A percentile compares a stretch with the other conserved stretches of the same genome.
Evolutionary conservation across 2,888 invertebrate species (phyloP).

Genomic region (Pediacus dermestoides): DNA sequence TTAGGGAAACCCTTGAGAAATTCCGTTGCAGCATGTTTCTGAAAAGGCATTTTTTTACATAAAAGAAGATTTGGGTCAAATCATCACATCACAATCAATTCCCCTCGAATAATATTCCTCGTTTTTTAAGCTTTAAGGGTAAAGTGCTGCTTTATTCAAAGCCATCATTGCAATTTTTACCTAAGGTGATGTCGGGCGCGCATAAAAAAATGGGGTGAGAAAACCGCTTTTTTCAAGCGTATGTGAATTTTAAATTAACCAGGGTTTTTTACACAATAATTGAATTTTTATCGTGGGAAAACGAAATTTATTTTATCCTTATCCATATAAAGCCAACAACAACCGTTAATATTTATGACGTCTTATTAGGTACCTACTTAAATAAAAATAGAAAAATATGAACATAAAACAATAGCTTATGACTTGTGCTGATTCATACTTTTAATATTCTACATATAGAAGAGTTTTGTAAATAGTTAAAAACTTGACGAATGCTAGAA

Average conservation of each 20-base stretch:
- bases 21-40: constrained; percentile 37
- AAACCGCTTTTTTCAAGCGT: constrained; percentile 28
- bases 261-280: constrained; percentile 15
- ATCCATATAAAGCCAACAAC: constrained; percentile 3
- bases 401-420: too few species aligned
- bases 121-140: constrained; percentile 42
- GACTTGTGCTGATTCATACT: too few species aligned
- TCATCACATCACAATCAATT: constrained; percentile 30
- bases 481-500: too few species aligned
- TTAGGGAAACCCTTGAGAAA: constrained; percentile 42
- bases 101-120: constrained; percentile 34
- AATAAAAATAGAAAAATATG: too few species aligned
- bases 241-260: constrained; percentile 38
- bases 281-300: constrained; percentile 36
- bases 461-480: too few species aligned
- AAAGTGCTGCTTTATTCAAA: constrained; percentile 42
- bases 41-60: constrained; percentile 37
- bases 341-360: constrained; percentile 3
- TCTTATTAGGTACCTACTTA: too few species aligned
- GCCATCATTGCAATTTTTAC: constrained; percentile 41
- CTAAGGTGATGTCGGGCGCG: too few species aligned
- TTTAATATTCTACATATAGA: too few species aligned
- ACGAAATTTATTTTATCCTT: constrained; percentile 1
- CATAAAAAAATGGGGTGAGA: constrained; percentile 40
- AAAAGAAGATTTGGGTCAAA: constrained; percentile 39